phyloP scores from a whole-genome alignment of 2,888 invertebrate genomes.

The Nymphalis c-album region DNA sequence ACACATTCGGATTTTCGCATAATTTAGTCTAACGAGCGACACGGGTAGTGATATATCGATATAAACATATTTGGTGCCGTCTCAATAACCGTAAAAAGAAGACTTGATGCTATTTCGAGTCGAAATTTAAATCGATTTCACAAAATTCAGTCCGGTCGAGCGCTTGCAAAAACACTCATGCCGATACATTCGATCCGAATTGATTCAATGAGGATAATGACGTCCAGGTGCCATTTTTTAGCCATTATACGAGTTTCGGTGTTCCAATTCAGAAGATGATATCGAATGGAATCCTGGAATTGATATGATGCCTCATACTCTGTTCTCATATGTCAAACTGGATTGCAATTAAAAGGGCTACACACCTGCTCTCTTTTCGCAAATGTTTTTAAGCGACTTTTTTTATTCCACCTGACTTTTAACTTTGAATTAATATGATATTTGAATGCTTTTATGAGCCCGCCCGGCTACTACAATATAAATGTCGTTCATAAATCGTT shows the following conservation, averaged over 20 bases:
- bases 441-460: too few species aligned
- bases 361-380: background rate
- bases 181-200: constrained; percentile 50
- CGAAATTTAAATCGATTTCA: constrained; percentile 27
- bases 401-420: background rate
- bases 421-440: background rate
- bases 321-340: constrained; percentile 1
- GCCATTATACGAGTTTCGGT: constrained; percentile 55
- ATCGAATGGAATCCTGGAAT: constrained; percentile 57
- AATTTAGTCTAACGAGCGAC: constrained; percentile 34
- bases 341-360: background rate
- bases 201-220: constrained; percentile 60
- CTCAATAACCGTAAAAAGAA: constrained; percentile 28
- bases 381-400: background rate
- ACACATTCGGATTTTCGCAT: constrained; percentile 27
- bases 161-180: constrained; percentile 47
- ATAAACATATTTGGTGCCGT: constrained; percentile 32
- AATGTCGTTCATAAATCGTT: too few species aligned
- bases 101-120: constrained; percentile 19
- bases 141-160: constrained; percentile 38
- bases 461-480: too few species aligned
- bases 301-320: constrained; percentile 49
- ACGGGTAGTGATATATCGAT: constrained; percentile 34
- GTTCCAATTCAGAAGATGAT: constrained; percentile 49
- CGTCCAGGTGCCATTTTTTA: constrained; percentile 52